These are phyloP conservation scores for Zaprionus gabonicus DNA, from an alignment of 1,140 invertebrate species.

Conservation along the genomic window DNA sequence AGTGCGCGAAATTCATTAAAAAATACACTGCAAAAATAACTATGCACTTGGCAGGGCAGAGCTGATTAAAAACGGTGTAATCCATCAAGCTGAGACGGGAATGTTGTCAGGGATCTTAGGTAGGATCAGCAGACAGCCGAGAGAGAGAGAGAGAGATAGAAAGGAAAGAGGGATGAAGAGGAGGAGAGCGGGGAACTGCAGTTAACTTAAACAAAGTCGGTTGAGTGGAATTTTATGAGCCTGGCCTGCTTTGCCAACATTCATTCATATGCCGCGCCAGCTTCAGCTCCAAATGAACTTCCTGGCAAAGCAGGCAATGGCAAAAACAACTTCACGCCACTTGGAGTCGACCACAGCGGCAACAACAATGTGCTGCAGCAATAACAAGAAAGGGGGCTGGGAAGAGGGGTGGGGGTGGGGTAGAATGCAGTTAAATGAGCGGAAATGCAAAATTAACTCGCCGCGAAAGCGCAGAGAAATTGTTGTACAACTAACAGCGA, in stretches of 20 bases:
- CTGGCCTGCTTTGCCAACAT: slow-evolving; percentile 43
- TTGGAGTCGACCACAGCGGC: slow-evolving; percentile 53
- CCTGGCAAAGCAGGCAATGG: slow-evolving; percentile 54
- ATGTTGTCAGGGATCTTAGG: neutral
- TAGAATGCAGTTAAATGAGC: slow-evolving; percentile 79
- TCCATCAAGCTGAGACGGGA: neutral
- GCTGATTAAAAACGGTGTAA: slow-evolving; percentile 8
- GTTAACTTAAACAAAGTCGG: slow-evolving; percentile 19
- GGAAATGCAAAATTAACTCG: slow-evolving; percentile 82
- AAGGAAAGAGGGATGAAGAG: neutral
- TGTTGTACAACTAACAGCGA: slow-evolving; percentile 61
- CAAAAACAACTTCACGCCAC: slow-evolving; percentile 78
- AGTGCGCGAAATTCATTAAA: slow-evolving; percentile 16
- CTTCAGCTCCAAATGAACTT: slow-evolving; percentile 70
- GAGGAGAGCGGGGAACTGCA: neutral
- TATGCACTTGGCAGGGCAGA: neutral
- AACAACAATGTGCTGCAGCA: slow-evolving; percentile 11
- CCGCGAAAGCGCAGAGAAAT: slow-evolving; percentile 73
- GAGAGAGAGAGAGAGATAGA: neutral
- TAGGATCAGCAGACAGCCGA: neutral
- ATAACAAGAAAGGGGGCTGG: neutral
- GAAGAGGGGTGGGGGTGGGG: neutral
- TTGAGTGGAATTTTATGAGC: slow-evolving; percentile 53
- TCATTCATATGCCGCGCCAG: slow-evolving; percentile 43
- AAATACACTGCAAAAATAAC: slow-evolving; percentile 2